Evolutionary conservation across 2,113 vertebrate genomes (phyloP), one percentile per base, ranked within the genome.

Genomic region (Actenoides hombroni): DNA sequence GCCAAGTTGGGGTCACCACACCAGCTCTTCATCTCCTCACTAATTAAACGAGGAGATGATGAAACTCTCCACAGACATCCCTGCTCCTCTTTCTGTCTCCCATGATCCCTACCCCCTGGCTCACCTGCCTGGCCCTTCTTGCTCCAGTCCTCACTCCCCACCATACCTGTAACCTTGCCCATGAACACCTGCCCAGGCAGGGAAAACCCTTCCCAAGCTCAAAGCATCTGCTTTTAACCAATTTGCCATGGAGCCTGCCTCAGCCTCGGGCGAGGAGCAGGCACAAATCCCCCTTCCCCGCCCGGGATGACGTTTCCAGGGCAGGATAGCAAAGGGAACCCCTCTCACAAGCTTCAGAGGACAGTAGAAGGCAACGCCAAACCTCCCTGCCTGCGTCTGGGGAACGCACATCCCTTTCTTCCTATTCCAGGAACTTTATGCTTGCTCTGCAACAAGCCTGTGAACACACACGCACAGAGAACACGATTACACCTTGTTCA

Each of bases 201-300:
- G 76, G 87, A 92, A 92, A 98, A 96, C 86, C 86, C 91, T 95
- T 96, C 92, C 94, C 39, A 87, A 94, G 83, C 96, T 96, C 90
- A 95, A 97, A 97, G 95, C 95, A 92, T 94, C 94, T 95, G 96
- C 86, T 96, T 96, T 94, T 95, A 83, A 97, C 95, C 96, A 94
- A 71, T 96, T 95, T 95, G 65, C 96, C 59, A 49, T 33, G 4
- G 93, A 95, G 82, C 75, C 81, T 96, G 94, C 93, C 95, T 92
- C 88, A 83, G 92, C 95, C 96, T 90, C 3, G 4, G 73, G 92
- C 57, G 1, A 96, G 88, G 93, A 97, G 86, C 93, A 93, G 92
- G 83, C 95, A 97, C 70, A n/a, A 18, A 95, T 25, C 61, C 95
- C 92, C 92, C 87, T 93, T 93, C 83, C 82, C 51, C 35, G 4